These are phyloP conservation scores for Hipposideros armiger DNA, from an alignment of 2,113 vertebrate species.

Conservation along the genomic window DNA sequence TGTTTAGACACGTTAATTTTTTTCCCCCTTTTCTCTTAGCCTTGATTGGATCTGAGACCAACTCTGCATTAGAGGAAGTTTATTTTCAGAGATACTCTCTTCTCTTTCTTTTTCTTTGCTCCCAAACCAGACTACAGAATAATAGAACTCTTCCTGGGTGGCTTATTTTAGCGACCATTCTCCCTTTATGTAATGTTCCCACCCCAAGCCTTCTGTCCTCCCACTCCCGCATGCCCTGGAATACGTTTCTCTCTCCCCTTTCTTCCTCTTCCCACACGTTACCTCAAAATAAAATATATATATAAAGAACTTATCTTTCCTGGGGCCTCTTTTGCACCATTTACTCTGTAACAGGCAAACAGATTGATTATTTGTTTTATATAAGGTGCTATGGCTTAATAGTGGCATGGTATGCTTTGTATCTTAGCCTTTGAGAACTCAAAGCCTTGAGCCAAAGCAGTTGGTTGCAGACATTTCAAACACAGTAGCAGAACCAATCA, in stretches of 20 bases:
- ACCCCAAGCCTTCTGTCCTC: not conserved
- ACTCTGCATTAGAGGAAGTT: not conserved
- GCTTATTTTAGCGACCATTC: not conserved
- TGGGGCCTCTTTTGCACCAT: not conserved
- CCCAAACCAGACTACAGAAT: not conserved
- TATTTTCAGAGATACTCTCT: not conserved
- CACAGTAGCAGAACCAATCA: not conserved
- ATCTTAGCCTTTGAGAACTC: not conserved
- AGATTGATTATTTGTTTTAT: not conserved
- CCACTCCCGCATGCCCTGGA: not conserved
- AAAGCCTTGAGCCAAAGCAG: not conserved
- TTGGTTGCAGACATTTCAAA: not conserved
- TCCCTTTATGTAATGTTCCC: not conserved
- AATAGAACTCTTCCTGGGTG: not conserved
- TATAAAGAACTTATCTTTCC: not conserved
- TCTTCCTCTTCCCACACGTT: not conserved
- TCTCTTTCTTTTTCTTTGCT: not conserved
- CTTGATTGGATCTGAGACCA: not conserved
- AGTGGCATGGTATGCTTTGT: not conserved
- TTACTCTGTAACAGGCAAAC: not conserved
- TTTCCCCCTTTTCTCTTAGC: not conserved
- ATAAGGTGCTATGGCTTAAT: not conserved
- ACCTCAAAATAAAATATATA: conserved; percentile 37
- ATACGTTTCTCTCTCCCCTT: not conserved
- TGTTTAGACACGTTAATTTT: not conserved